Base-by-base conservation (phyloP, 2,797 vertebrate species). In the Oreonectes daqikongensis region DNA sequence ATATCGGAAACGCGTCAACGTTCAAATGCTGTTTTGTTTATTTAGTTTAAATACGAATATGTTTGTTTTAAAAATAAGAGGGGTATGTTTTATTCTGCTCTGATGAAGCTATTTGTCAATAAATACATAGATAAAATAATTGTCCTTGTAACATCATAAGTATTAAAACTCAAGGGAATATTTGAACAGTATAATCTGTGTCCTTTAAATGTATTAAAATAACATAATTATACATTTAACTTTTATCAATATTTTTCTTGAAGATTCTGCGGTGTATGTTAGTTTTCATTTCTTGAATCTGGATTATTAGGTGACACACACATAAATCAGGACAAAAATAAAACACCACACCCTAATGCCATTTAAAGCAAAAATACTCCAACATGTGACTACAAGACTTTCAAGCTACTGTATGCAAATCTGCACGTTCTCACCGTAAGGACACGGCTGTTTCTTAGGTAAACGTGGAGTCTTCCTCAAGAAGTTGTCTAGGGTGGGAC, bases 391-490 rank as follows among this genome's bases (percentile, higher is more conserved):
- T 20, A 18, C 46, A 73, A 52, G 46, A 38, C 9, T 5, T 15
- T 22, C 57, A 1, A 57, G 22, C 53, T 57, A 57, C 24, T 57
- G 12, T 26, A 26, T 57, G 53, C 53, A 6, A 17, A 44, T 44
- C 18, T 52, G 28, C 4, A 32, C 9, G 17, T 69, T 86, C 94
- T 94, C 90, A 99, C 97, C 96, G 1, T 99, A 98, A 79, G 97
- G 97, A 77, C 97, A 99, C 0, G 87, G 93, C 75, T 93, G 93
- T 77, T 95, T 97, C 83, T 95, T 97, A 74, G 91, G 92, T 35
- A 92, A 93, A 81, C 89, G 89, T 1, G 91, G 91, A 82, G 88
- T 83, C 79, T 72, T 90, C 2, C 88, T 81, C 1, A 93, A 85
- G 69, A 93, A 92, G 81, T 93, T 92, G 28, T 92, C 89, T 53